Evolutionary conservation across 1,140 invertebrate species (phyloP).

Genomic region (Drosophila carrolli): DNA sequence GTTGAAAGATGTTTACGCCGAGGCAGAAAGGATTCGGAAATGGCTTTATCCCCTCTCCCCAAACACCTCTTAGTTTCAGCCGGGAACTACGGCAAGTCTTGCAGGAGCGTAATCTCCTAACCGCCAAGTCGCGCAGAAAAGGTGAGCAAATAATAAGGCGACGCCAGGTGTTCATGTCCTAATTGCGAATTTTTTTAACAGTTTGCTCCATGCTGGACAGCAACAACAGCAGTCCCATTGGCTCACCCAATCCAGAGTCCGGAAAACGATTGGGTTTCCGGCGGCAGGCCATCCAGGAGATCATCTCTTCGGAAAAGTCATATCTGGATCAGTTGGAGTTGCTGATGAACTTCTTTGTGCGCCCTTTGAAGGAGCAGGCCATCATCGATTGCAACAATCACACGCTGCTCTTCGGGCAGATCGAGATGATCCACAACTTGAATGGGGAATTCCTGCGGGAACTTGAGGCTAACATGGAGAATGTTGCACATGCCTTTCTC

Average conservation of each 20-base stretch:
- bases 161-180: constrained; percentile 5
- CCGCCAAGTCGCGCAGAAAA: constrained; percentile 87
- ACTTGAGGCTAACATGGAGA: constrained; percentile 87
- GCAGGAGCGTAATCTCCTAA: constrained; percentile 87
- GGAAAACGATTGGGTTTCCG: constrained; percentile 85
- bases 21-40: constrained; percentile 41
- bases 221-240: constrained; percentile 69
- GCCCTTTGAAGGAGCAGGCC: constrained; percentile 87
- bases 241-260: constrained; percentile 80
- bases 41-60: constrained; percentile 46
- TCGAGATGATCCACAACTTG: constrained; percentile 90
- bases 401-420: constrained; percentile 88
- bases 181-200: constrained; percentile 9
- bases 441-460: constrained; percentile 89
- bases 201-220: constrained; percentile 68
- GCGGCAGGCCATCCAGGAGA: constrained; percentile 87
- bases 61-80: constrained; percentile 86
- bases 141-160: constrained; percentile 73
- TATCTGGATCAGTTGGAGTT: constrained; percentile 89
- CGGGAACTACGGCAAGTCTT: constrained; percentile 87
- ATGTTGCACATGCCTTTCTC: constrained; percentile 88
- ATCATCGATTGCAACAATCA: constrained; percentile 87
- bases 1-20: constrained; percentile 63
- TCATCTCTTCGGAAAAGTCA: constrained; percentile 89
- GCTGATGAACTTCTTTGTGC: constrained; percentile 89